A percentile compares a stretch with the other conserved stretches of the same genome.
phyloP scores from a whole-genome alignment of 2,797 vertebrate species.

The Toxotes lorentzi region DNA sequence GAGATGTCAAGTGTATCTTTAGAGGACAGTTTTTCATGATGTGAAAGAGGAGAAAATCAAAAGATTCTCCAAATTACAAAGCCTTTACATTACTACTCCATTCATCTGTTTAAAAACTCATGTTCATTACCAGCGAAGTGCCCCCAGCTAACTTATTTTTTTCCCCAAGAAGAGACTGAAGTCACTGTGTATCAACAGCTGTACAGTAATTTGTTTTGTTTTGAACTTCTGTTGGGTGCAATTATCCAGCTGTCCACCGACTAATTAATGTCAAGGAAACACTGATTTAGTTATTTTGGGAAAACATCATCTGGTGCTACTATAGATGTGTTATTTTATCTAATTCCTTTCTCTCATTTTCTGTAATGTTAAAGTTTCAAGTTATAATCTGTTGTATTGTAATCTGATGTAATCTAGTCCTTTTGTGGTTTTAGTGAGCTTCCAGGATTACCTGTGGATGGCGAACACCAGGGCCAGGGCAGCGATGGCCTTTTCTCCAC shows the following conservation, averaged over 20 bases:
- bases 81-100: background rate
- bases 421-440: background rate
- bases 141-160: background rate
- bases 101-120: constrained; percentile 13
- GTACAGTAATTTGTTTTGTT: background rate
- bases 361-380: background rate
- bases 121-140: background rate
- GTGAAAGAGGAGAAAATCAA: background rate
- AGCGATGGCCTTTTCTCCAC: constrained; percentile 95
- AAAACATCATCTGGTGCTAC: background rate
- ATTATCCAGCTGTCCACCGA: constrained; percentile 11
- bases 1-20: background rate
- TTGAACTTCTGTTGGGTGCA: background rate
- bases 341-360: background rate
- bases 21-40: background rate
- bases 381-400: background rate
- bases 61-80: background rate
- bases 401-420: background rate
- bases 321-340: background rate
- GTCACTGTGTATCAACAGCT: constrained; percentile 17
- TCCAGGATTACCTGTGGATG: constrained; percentile 89
- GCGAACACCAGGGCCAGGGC: constrained; percentile 94
- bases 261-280: background rate
- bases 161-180: background rate
- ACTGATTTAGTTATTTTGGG: background rate